Conservation (phyloP, 2,888 invertebrate species). For the Lampropteryx suffumata region DNA sequence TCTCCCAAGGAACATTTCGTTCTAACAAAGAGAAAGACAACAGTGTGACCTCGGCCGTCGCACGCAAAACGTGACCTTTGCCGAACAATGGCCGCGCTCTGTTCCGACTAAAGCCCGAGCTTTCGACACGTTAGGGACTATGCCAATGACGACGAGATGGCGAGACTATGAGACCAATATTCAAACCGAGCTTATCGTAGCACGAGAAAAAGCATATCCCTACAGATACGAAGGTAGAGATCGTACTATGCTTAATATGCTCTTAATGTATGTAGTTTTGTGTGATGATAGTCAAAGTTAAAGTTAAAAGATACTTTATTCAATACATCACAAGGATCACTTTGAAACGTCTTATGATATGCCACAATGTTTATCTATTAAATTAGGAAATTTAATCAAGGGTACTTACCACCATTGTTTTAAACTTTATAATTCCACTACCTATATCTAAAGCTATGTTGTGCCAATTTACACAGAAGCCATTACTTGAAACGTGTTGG, state of each 20-base stretch:
- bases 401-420: too few species aligned
- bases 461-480: conserved; percentile 26
- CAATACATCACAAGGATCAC: too few species aligned
- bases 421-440: background rate
- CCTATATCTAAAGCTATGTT: background rate
- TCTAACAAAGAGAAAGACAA: conserved; percentile 47
- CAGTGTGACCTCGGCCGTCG: conserved; percentile 50
- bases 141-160: background rate
- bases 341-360: too few species aligned
- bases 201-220: too few species aligned
- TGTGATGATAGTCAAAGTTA: too few species aligned
- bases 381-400: too few species aligned
- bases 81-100: conserved; percentile 57
- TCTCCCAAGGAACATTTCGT: conserved; percentile 1
- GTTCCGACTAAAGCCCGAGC: conserved; percentile 53
- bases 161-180: too few species aligned
- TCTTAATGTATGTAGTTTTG: too few species aligned
- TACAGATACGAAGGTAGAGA: background rate
- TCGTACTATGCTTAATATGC: background rate
- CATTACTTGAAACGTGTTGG: conserved; percentile 42
- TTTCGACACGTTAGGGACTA: conserved; percentile 54
- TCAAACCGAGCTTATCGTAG: too few species aligned
- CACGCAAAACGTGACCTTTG: conserved; percentile 56
- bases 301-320: too few species aligned
- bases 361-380: too few species aligned